phyloP scores from a whole-genome alignment of 1,140 invertebrate species.

The Gonatopus flavifemur region DNA sequence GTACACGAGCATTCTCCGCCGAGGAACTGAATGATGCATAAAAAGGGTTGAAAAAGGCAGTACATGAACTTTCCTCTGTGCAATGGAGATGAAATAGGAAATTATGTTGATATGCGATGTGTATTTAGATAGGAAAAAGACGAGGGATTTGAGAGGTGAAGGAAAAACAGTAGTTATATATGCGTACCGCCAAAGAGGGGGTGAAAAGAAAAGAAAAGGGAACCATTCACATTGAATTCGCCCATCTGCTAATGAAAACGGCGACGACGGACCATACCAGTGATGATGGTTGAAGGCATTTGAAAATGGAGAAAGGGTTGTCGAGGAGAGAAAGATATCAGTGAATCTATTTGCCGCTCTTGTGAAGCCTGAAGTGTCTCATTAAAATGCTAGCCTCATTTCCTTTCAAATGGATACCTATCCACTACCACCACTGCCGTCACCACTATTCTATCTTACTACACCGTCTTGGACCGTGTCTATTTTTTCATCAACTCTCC shows the following conservation, averaged over 20 bases:
- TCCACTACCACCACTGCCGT: slow-evolving; percentile 1
- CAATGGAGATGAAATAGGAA: no score
- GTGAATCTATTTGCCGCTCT: slow-evolving; percentile 42
- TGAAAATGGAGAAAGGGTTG: slow-evolving; percentile 22
- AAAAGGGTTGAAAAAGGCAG: no score
- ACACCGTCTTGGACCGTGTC: not conserved
- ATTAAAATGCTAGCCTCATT: slow-evolving; percentile 45
- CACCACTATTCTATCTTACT: not conserved
- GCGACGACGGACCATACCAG: no score
- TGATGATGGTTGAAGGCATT: no score
- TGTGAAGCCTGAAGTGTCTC: slow-evolving; percentile 31
- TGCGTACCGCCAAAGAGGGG: not conserved
- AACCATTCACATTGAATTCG: slow-evolving; percentile 21
- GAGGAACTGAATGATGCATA: no score
- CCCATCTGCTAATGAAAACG: slow-evolving; percentile 30
- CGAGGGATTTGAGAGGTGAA: slow-evolving; percentile 12
- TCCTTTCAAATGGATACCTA: slow-evolving; percentile 34
- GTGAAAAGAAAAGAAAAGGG: slow-evolving; percentile 1
- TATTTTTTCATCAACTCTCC: slow-evolving; percentile 7
- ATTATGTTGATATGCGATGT: no score
- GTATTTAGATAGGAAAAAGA: not conserved
- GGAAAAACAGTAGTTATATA: no score
- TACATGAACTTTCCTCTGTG: no score
- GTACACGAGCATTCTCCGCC: no score
- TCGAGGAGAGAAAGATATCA: slow-evolving; percentile 39